Conservation (phyloP, 2,888 invertebrate genomes). For the Hybos culiciformis region DNA sequence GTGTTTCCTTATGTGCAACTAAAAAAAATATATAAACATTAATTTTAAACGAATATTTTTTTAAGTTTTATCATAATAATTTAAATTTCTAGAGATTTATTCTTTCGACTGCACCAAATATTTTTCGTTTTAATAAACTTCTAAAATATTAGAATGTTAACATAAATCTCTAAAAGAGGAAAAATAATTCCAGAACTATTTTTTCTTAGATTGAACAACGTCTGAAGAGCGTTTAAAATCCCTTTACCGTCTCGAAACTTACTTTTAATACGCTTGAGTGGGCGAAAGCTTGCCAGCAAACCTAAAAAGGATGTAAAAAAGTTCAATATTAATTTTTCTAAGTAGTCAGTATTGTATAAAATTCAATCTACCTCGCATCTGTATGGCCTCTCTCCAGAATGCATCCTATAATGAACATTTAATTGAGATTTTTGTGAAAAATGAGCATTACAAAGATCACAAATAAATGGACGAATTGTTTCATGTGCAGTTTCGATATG, state of each 20-base stretch:
- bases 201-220: not conserved
- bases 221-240: not conserved
- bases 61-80: no score
- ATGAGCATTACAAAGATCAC: conserved; percentile 60
- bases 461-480: conserved; percentile 57
- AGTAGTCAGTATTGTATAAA: not conserved
- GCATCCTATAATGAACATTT: conserved; percentile 71
- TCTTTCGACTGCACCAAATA: no score
- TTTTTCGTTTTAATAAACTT: no score
- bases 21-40: no score
- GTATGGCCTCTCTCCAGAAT: conserved; percentile 72
- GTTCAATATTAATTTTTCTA: not conserved
- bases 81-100: no score
- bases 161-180: no score
- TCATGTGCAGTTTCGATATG: conserved; percentile 65
- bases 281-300: conserved; percentile 60
- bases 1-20: conserved; percentile 67
- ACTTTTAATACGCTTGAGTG: conserved; percentile 35
- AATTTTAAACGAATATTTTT: no score
- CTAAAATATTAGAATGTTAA: no score
- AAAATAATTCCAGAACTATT: no score
- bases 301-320: conserved; percentile 8
- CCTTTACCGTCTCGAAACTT: not conserved
- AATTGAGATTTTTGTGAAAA: conserved; percentile 76
- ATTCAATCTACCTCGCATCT: conserved; percentile 49